Base-by-base conservation (phyloP, 2,888 invertebrate genomes). In the Agriopis marginaria region DNA sequence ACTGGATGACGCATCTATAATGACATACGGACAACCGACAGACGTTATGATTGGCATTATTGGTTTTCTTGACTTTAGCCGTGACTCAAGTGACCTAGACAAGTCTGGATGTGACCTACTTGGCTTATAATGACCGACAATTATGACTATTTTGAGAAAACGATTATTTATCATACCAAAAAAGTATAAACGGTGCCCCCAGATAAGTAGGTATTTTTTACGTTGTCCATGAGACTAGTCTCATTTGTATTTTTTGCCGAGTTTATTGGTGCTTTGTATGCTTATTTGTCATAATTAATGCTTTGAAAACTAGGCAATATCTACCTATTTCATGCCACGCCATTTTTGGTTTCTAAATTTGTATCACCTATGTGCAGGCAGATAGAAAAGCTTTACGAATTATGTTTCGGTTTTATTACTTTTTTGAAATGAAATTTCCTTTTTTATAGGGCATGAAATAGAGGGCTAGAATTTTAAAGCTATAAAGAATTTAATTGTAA, bases 1-100 rank as follows among this genome's bases (percentile, higher is more conserved):
- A 89, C 90, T 91, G 89, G 80, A 85, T 80, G 82, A 55, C 68
- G 62, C 65, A 47, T 32, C 55, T 39, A 7, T 64, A 70, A 74
- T 71, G 66, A 65, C 68, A 72, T 50, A 63, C 82, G 60, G 40
- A 61, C 51, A 51, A 14, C 39, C 6, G 44, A 44, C 49, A 83
- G 78, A 87, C 83, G 85, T 68, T 66, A 74, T 71, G 53, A 71
- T 50, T 68, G 65, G 23, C 56, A 61, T 62, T 72, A 68, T 67
- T 68, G 64, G 49, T 65, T 56, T 54, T 67, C 45, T 65, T 72
- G 61, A 65, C 70, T 60, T 70, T 66, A 66, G n/a, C 39, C 23
- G 45, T 75, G 72, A 72, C 61, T 74, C 75, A 71, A 59, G 47
- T 72, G 69, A 72, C 74, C 75, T 69, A 72, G 65, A 65, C 64